Evolutionary conservation across 2,113 vertebrate species (phyloP), one percentile per base, ranked within the genome.

Genomic region (Elephantulus edwardii): DNA sequence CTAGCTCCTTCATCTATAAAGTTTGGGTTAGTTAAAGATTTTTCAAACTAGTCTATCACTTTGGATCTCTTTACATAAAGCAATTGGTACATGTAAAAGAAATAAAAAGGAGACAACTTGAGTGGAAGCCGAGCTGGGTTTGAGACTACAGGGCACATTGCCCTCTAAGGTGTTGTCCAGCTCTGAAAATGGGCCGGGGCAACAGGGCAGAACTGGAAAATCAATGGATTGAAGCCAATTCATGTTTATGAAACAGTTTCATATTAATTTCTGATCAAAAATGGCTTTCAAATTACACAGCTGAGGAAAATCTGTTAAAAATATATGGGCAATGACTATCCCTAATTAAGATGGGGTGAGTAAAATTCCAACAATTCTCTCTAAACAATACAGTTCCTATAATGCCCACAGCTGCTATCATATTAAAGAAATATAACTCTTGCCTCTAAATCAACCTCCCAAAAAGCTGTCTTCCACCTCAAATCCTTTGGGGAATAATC

Each of bases 1-100:
- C 9, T 38, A 79, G 26, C 38, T 68, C n/a, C 62, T 92, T 95
- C 44, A 44, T 68, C 71, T 80, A 22, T 58, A 33, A 91, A 76
- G 71, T 56, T 72, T 80, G 50, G 42, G 78, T 77, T 78, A 90
- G 35, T 71, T 88, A 35, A 20, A 86, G 58, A 80, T 83, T 52
- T 88, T n/a, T 44, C 72, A 76, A 86, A 56, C 52, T 52, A 44
- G 70, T 70, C 76, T 35, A 38, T 35, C 58, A 20, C n/a, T 86
- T 8, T 64, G 42, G 35, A 79, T 50, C 28, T 7, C 38, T 89
- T 75, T 35, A 7, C 38, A 38, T 50, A 75, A 58, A 86, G 46
- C 11, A 83, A 33, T 64, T 76, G 35, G 24, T 10, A n/a, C 0
- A 40, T 3, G 6, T 46, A 30, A 68, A 86, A 46, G 35, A 62